phyloP scores from a whole-genome alignment of 2,113 vertebrate species.

The Ophthalmolycus amberensis region DNA sequence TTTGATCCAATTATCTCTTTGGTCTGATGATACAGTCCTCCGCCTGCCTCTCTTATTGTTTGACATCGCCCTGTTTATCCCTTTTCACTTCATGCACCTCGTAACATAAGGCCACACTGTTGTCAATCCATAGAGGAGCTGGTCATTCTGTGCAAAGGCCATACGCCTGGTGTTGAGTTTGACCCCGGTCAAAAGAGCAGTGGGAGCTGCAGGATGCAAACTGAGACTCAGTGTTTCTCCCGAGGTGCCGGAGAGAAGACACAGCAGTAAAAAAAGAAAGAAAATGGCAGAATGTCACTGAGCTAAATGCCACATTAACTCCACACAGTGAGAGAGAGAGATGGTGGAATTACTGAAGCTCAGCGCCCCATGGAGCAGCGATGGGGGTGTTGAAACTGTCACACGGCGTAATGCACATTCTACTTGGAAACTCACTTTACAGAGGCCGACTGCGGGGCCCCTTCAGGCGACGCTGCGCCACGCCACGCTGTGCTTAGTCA shows the following conservation, averaged over 20 bases:
- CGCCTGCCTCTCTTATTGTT: conserved; percentile 36
- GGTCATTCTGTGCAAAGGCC: conserved; percentile 39
- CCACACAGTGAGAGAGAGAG: conserved; percentile 49
- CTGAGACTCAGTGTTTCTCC: conserved; percentile 40
- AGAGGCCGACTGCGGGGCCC: conserved; percentile 61
- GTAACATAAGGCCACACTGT: conserved; percentile 16
- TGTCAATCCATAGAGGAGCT: neutral
- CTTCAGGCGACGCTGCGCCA: conserved; percentile 59
- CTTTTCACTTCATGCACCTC: conserved; percentile 6
- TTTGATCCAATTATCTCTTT: conserved; percentile 69
- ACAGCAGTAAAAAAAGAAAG: conserved; percentile 2
- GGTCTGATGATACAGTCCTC: conserved; percentile 31
- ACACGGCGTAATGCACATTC: conserved; percentile 65
- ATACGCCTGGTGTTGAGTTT: conserved; percentile 17
- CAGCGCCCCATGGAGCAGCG: conserved; percentile 63
- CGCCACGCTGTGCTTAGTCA: conserved; percentile 64
- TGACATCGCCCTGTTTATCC: conserved; percentile 35
- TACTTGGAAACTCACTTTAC: conserved; percentile 63
- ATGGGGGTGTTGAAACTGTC: conserved; percentile 70
- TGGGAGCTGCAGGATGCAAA: conserved; percentile 23
- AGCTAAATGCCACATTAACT: conserved; percentile 78
- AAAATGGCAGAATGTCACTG: conserved; percentile 65
- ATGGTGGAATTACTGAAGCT: conserved; percentile 62
- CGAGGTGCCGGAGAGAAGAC: conserved; percentile 46
- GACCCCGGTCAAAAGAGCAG: conserved; percentile 40